A percentile compares a stretch with the other conserved stretches of the same genome.
Conservation (phyloP, 2,113 vertebrate species). For the Strix uralensis region DNA sequence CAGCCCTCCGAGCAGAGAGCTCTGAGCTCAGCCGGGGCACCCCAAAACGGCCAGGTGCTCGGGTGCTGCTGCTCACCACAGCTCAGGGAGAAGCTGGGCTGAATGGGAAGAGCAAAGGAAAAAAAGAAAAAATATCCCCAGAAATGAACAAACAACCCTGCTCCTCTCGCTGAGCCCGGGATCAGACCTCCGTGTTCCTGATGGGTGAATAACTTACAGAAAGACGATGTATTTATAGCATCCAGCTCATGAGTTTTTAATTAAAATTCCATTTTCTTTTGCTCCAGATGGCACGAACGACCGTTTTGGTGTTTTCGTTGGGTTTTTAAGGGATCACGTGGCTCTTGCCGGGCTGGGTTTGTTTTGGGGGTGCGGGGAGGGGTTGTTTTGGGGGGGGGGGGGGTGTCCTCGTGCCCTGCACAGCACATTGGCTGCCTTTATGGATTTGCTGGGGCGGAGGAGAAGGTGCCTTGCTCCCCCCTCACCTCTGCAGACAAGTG, state of each 20-base stretch:
- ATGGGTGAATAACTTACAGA: slow-evolving; percentile 33
- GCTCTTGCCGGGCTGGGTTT: neutral
- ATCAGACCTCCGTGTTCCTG: neutral
- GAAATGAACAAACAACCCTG: neutral
- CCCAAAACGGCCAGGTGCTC: rapidly evolving
- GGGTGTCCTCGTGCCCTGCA: rapidly evolving
- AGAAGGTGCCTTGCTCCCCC: neutral
- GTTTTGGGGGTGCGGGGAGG: neutral
- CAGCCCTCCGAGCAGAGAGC: neutral
- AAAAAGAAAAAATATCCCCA: neutral
- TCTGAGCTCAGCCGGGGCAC: neutral
- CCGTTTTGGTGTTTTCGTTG: neutral
- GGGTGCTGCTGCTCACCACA: rapidly evolving
- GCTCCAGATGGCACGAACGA: slow-evolving; percentile 44
- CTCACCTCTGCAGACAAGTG: neutral
- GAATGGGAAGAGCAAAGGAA: neutral
- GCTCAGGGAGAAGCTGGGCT: neutral
- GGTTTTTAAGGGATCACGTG: neutral
- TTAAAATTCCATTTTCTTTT: slow-evolving; percentile 65
- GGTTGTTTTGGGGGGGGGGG: neutral
- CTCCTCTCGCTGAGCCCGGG: neutral
- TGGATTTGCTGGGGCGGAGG: neutral
- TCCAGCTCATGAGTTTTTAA: slow-evolving; percentile 60
- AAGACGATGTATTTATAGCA: slow-evolving; percentile 50
- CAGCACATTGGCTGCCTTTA: neutral